Conservation (phyloP, 2,888 invertebrate species). For the Mantis religiosa region DNA sequence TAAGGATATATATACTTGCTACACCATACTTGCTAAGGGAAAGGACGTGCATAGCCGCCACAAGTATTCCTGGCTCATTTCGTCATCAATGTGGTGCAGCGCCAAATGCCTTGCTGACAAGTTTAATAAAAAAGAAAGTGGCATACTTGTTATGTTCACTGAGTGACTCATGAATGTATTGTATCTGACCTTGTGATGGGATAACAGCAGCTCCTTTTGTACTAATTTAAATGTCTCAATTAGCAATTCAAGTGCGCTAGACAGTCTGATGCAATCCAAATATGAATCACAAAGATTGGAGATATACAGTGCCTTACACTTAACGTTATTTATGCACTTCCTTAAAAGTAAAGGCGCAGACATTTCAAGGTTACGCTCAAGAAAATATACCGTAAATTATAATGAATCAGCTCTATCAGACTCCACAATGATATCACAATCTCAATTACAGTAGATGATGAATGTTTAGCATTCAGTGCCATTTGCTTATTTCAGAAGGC, state of each 20-base stretch:
- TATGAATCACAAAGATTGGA: not conserved
- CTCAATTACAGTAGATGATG: no score
- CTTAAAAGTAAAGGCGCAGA: not conserved
- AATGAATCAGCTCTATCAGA: no score
- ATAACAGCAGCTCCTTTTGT: not conserved
- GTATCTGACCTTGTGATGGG: not conserved
- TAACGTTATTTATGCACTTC: not conserved
- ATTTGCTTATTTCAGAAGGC: no score
- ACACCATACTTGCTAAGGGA: no score
- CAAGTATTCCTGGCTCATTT: not conserved
- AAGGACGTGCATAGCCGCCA: no score
- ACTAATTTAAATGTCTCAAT: no score
- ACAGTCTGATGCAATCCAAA: not conserved
- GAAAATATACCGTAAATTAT: no score
- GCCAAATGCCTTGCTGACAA: not conserved
- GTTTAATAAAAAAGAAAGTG: not conserved
- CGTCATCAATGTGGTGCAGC: not conserved
- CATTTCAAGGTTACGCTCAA: no score
- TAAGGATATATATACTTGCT: no score
- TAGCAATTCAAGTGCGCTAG: not conserved
- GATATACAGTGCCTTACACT: not conserved
- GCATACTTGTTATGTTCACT: not conserved
- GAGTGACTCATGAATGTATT: not conserved
- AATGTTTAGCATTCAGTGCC: no score
- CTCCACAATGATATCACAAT: no score